Evolutionary conservation across 2,113 vertebrate genomes (phyloP).

Genomic region (Gnathonemus longibarbis): DNA sequence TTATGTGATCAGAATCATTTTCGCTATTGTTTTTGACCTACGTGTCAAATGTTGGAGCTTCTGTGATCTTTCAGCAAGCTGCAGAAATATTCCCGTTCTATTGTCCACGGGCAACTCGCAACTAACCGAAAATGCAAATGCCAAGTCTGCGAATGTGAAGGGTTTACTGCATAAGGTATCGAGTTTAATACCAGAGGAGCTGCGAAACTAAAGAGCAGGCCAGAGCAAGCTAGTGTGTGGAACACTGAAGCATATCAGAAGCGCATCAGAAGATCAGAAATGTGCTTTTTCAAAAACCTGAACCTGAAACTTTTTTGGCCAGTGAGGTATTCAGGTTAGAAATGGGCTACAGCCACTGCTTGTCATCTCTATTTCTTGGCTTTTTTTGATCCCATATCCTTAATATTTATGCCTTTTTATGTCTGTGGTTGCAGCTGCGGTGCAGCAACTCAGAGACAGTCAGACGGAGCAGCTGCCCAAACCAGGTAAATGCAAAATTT

Average conservation of each 20-base stretch:
- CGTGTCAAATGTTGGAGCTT: neutral
- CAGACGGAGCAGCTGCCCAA: constrained; percentile 38
- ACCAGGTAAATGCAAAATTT: constrained; percentile 42
- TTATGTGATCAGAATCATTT: neutral
- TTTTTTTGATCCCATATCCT: neutral
- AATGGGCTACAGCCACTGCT: neutral
- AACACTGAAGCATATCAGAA: neutral
- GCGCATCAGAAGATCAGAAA: neutral
- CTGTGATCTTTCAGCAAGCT: neutral
- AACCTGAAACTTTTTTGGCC: neutral
- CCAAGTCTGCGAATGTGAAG: neutral
- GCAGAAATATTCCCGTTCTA: neutral
- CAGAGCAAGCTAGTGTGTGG: neutral
- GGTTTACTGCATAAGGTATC: neutral
- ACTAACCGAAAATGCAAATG: neutral
- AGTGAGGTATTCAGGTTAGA: neutral
- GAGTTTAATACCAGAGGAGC: neutral
- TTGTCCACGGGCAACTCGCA: neutral
- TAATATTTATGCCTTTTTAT: neutral
- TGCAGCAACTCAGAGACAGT: constrained; percentile 33
- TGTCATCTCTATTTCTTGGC: neutral
- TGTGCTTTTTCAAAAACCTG: neutral
- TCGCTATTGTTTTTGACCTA: neutral
- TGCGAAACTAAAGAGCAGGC: neutral
- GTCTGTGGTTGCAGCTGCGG: constrained; percentile 38